These are phyloP conservation scores for Pseudachorutes palmiensis DNA, from an alignment of 1,140 invertebrate species.

Conservation along the genomic window DNA sequence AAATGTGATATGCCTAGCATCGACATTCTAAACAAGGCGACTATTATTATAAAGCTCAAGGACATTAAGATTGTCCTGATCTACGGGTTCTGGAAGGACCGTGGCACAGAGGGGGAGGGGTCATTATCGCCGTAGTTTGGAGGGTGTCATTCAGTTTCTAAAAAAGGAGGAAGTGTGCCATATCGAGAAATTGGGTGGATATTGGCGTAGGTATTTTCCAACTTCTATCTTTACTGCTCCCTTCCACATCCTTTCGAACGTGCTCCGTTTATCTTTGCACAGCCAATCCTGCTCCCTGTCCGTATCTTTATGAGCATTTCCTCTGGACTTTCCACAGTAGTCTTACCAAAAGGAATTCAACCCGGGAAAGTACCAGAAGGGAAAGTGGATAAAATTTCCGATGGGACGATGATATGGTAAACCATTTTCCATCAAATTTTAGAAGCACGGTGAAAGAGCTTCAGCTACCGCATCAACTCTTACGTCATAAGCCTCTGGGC, in stretches of 20 bases:
- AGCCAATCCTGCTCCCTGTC: background rate
- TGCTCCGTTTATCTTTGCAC: background rate
- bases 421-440: background rate
- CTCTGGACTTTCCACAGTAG: background rate
- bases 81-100: background rate
- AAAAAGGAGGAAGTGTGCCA: background rate
- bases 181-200: background rate
- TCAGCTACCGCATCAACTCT: background rate
- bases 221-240: background rate
- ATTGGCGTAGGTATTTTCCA: background rate
- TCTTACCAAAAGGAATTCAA: background rate
- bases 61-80: background rate
- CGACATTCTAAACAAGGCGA: background rate
- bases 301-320: background rate
- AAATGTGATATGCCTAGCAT: too few species aligned
- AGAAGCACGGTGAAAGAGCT: background rate
- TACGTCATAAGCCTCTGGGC: background rate
- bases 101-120: background rate
- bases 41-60: background rate
- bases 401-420: background rate
- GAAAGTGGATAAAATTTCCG: background rate
- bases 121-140: background rate
- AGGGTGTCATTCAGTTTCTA: background rate
- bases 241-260: background rate
- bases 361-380: background rate